These are phyloP conservation scores for Nemotelus nigrinus DNA, from an alignment of 2,888 invertebrate genomes.

Conservation along the genomic window DNA sequence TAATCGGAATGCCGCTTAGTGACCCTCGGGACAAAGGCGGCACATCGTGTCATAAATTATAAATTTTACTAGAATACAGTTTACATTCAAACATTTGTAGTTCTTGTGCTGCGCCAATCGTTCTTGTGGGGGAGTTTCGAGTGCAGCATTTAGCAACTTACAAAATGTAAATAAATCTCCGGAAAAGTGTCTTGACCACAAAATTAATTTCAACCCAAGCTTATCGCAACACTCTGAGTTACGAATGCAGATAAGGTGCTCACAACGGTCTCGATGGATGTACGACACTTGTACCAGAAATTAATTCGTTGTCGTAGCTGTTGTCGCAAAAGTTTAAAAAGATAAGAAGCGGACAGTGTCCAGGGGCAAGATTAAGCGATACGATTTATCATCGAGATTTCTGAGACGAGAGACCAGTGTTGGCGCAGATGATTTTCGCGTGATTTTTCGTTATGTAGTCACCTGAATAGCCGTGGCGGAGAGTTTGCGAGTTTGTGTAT, in stretches of 20 bases:
- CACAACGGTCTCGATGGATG: background rate
- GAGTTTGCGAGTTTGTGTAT: too few relatives aligned
- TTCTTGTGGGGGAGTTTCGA: slow-evolving; percentile 11
- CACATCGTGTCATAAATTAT: slow-evolving; percentile 46
- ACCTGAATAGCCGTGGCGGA: too few relatives aligned
- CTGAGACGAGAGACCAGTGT: slow-evolving; percentile 5
- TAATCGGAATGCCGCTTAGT: background rate
- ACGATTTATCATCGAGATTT: slow-evolving; percentile 21
- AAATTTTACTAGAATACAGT: slow-evolving; percentile 44
- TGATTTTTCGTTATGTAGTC: too few relatives aligned
- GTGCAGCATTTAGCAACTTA: slow-evolving; percentile 1
- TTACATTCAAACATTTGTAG: slow-evolving; percentile 46
- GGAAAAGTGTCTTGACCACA: slow-evolving; percentile 51
- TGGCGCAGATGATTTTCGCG: background rate
- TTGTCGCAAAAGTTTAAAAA: slow-evolving; percentile 42
- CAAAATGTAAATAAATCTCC: slow-evolving; percentile 48
- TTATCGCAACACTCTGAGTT: slow-evolving; percentile 26
- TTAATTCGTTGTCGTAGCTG: slow-evolving; percentile 32
- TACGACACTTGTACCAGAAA: slow-evolving; percentile 33
- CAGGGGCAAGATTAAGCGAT: slow-evolving; percentile 28
- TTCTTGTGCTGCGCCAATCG: slow-evolving; percentile 10
- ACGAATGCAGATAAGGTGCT: slow-evolving; percentile 26
- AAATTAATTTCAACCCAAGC: slow-evolving; percentile 50
- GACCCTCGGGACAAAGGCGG: slow-evolving; percentile 30
- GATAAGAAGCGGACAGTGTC: slow-evolving; percentile 35